phyloP scores from a whole-genome alignment of 2,888 invertebrate genomes.

The Alcis repandata region DNA sequence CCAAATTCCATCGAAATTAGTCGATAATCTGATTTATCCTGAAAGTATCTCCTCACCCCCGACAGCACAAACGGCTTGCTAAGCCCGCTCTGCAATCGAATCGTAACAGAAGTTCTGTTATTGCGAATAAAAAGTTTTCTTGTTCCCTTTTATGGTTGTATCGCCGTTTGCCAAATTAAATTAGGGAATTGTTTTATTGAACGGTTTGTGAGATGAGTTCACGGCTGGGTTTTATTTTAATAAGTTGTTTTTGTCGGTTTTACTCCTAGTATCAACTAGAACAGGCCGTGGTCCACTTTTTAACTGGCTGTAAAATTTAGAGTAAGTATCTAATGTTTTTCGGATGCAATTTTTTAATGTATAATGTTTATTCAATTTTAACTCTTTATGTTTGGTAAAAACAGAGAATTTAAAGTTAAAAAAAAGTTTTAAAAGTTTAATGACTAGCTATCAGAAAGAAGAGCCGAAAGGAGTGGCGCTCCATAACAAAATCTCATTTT shows the following conservation, averaged over 20 bases:
- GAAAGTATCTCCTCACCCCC: conserved; percentile 1
- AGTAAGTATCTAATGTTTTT: too few species aligned
- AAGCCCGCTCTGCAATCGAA: conserved; percentile 14
- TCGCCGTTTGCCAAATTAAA: conserved; percentile 45
- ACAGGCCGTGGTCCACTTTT: too few species aligned
- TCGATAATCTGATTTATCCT: background rate
- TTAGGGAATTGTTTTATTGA: conserved; percentile 39
- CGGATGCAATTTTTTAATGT: too few species aligned
- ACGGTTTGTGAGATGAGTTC: conserved; percentile 31
- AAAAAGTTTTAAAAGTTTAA: too few species aligned
- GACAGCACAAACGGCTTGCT: conserved; percentile 5
- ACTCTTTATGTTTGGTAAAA: too few species aligned
- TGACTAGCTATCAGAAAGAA: too few species aligned
- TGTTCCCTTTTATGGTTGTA: conserved; percentile 43
- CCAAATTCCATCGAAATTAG: background rate
- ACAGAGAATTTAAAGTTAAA: too few species aligned
- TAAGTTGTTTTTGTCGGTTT: conserved; percentile 6
- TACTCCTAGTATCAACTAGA: background rate
- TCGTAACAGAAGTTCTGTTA: conserved; percentile 43
- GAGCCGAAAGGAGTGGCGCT: too few species aligned
- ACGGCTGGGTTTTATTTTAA: conserved; percentile 11
- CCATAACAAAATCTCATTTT: too few species aligned
- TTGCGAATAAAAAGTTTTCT: conserved; percentile 44
- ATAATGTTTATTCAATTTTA: too few species aligned
- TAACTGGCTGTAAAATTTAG: too few species aligned